These are phyloP conservation scores for Peromyscus maniculatus DNA, from an alignment of 2,113 vertebrate genomes.

Conservation along the genomic window DNA sequence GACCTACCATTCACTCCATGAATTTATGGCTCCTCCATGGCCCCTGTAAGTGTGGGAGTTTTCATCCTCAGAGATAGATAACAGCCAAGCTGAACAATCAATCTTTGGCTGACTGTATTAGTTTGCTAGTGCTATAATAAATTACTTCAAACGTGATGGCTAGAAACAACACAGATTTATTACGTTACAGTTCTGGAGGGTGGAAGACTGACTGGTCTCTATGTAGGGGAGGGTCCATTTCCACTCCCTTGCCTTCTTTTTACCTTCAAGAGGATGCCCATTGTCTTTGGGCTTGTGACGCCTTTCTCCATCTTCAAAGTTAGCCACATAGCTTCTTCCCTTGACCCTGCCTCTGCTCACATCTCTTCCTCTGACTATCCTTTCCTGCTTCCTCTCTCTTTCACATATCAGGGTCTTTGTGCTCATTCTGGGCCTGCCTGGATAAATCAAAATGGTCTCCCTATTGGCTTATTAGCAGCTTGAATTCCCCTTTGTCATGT, in stretches of 20 bases:
- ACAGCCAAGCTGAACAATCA: conserved; percentile 24
- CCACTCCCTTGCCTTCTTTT: neutral
- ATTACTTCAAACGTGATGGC: neutral
- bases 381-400: neutral
- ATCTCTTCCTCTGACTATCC: neutral
- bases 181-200: neutral
- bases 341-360: neutral
- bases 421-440: neutral
- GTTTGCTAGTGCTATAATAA: conserved; percentile 50
- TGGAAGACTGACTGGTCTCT: neutral
- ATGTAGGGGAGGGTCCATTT: neutral
- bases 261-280: neutral
- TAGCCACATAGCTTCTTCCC: neutral
- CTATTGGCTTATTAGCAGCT: neutral
- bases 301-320: conserved; percentile 11
- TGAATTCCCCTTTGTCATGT: conserved; percentile 17
- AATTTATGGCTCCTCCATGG: conserved; percentile 59
- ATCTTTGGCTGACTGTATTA: neutral
- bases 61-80: neutral
- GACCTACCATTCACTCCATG: neutral
- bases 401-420: neutral
- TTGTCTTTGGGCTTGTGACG: neutral
- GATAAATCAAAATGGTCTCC: neutral
- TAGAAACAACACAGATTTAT: conserved; percentile 33
- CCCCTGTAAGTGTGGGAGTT: neutral